A percentile compares a stretch with the other conserved stretches of the same genome.
These are phyloP conservation scores for Telmatochromis sp. DNA, from an alignment of 2,113 vertebrate genomes.

Conservation along the genomic window DNA sequence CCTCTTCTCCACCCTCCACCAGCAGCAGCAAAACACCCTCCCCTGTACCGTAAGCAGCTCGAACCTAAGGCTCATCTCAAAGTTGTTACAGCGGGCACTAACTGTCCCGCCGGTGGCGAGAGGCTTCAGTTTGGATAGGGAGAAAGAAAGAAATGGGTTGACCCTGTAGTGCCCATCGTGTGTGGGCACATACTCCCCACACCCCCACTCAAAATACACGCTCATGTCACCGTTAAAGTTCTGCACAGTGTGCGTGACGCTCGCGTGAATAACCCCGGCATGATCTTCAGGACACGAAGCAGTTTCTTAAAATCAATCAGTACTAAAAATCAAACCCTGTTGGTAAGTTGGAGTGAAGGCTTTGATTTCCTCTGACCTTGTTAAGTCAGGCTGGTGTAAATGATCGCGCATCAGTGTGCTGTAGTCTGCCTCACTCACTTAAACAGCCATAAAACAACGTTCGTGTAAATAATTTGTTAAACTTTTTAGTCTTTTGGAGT, in stretches of 20 bases:
- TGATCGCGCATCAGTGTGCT: not conserved
- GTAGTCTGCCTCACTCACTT: not conserved
- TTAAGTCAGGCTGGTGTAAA: not conserved
- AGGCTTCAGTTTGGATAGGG: slow-evolving; percentile 1
- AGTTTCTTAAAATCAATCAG: not conserved
- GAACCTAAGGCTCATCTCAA: slow-evolving; percentile 74
- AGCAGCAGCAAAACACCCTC: slow-evolving; percentile 10
- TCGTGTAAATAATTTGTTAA: not conserved
- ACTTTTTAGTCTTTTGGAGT: not conserved
- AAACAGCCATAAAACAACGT: not conserved
- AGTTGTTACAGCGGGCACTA: slow-evolving; percentile 67
- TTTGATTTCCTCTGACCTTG: not conserved
- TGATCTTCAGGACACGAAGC: not conserved
- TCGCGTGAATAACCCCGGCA: not conserved
- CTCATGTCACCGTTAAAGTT: not conserved
- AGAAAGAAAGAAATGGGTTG: not conserved
- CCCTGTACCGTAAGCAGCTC: slow-evolving; percentile 38
- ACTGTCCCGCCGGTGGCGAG: slow-evolving; percentile 51
- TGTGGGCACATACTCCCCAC: not conserved
- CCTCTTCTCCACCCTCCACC: not conserved
- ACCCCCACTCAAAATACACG: not conserved
- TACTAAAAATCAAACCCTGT: not conserved
- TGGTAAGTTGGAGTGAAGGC: not conserved
- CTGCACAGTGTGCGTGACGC: not conserved
- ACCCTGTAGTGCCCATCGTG: not conserved